Conservation (phyloP, 2,888 invertebrate genomes). For the Periphyllus acericola region DNA sequence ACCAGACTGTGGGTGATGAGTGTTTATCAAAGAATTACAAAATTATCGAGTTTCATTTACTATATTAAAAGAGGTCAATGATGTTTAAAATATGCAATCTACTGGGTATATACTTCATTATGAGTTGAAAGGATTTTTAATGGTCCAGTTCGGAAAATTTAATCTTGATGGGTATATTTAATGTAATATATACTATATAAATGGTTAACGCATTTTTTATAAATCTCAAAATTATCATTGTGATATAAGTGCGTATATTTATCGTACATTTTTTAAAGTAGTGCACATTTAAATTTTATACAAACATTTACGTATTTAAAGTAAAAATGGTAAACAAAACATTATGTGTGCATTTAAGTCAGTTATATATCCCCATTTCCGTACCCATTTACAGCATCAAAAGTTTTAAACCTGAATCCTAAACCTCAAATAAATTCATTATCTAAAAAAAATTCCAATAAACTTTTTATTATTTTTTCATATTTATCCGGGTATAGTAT, state of each 20-base stretch:
- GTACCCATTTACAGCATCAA: no score
- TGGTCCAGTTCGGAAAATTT: not conserved
- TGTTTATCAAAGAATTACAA: not conserved
- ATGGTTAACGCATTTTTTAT: not conserved
- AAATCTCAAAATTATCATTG: not conserved
- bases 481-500: no score
- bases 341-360: no score
- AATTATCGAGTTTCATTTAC: not conserved
- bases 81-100: not conserved
- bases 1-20: conserved; percentile 4
- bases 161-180: not conserved
- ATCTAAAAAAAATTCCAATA: no score
- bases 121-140: not conserved
- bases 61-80: not conserved
- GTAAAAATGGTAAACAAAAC: no score
- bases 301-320: not conserved
- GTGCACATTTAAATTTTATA: not conserved
- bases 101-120: not conserved
- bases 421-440: no score
- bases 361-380: no score
- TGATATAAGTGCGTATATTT: not conserved
- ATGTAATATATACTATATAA: not conserved
- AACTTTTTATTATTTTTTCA: no score
- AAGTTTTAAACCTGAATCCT: no score
- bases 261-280: not conserved